Evolutionary conservation across 2,888 invertebrate genomes (phyloP).

Genomic region (Dinocampus coccinellae): DNA sequence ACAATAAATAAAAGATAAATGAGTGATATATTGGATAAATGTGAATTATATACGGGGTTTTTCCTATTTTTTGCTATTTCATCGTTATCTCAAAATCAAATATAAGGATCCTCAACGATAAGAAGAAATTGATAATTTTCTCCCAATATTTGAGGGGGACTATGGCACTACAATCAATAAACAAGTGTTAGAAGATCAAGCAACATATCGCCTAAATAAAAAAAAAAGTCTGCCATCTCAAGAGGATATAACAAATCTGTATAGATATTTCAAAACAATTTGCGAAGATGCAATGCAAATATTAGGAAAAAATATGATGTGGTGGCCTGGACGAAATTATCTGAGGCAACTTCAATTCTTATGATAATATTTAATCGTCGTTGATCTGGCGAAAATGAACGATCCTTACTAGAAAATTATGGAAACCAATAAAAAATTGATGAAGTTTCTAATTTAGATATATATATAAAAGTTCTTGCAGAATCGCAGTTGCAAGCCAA

Average conservation of each 20-base stretch:
- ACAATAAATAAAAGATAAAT: no score
- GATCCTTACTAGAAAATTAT: conserved; percentile 1
- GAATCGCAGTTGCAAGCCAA: conserved; percentile 7
- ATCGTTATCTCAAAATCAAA: no score
- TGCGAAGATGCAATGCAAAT: conserved; percentile 13
- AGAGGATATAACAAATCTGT: conserved; percentile 22
- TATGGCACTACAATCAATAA: conserved; percentile 34
- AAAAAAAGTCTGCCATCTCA: conserved; percentile 18
- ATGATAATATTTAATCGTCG: conserved; percentile 32
- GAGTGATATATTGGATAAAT: no score
- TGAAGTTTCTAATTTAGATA: neutral
- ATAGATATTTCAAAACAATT: neutral
- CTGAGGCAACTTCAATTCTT: conserved; percentile 13
- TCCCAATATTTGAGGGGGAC: conserved; percentile 38
- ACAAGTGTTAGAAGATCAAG: neutral
- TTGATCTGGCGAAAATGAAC: conserved; percentile 29
- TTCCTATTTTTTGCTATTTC: no score
- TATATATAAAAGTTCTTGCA: neutral
- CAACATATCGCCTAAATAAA: conserved; percentile 4
- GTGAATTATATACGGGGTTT: no score
- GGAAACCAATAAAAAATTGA: neutral
- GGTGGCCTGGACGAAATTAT: conserved; percentile 10
- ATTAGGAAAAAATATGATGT: conserved; percentile 14
- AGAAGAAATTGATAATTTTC: conserved; percentile 39
- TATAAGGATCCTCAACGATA: conserved; percentile 6